These are phyloP conservation scores for Meteorus sp. DNA, from an alignment of 1,140 invertebrate species.

Conservation along the genomic window DNA sequence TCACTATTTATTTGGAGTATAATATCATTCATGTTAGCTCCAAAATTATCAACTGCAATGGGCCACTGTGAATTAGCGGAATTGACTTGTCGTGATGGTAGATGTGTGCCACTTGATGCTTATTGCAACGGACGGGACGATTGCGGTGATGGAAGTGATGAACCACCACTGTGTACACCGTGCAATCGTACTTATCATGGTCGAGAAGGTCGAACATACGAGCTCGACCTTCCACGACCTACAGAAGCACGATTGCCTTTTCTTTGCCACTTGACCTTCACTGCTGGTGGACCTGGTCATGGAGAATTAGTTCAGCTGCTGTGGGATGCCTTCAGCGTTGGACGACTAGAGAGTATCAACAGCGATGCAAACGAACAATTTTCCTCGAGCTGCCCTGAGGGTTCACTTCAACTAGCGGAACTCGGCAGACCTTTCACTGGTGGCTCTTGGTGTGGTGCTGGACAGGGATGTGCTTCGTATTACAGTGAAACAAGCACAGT, in stretches of 20 bases:
- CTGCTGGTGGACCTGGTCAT: conserved; percentile 79
- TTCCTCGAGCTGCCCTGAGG: conserved; percentile 73
- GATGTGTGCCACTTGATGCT: conserved; percentile 79
- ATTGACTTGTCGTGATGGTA: conserved; percentile 76
- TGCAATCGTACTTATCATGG: conserved; percentile 89
- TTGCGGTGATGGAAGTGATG: conserved; percentile 81
- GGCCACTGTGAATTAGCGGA: conserved; percentile 75
- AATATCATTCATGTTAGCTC: conserved; percentile 24
- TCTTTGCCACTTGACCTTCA: conserved; percentile 86
- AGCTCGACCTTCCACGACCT: conserved; percentile 70
- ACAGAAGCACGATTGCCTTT: conserved; percentile 75
- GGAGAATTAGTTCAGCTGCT: conserved; percentile 83
- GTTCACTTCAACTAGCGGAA: conserved; percentile 82
- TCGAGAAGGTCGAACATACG: conserved; percentile 80
- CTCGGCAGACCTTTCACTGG: conserved; percentile 79
- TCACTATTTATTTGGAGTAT: conserved; percentile 21
- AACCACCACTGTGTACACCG: conserved; percentile 79
- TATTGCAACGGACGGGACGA: conserved; percentile 84
- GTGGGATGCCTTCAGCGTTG: conserved; percentile 82
- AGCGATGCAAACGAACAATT: conserved; percentile 46
- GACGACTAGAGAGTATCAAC: conserved; percentile 65
- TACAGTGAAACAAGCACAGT: conserved; percentile 84
- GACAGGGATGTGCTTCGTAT: conserved; percentile 75
- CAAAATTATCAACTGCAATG: conserved; percentile 24
- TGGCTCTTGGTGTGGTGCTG: conserved; percentile 80